Evolutionary conservation across 2,113 vertebrate species (phyloP).

Genomic region (Mungos mungo): DNA sequence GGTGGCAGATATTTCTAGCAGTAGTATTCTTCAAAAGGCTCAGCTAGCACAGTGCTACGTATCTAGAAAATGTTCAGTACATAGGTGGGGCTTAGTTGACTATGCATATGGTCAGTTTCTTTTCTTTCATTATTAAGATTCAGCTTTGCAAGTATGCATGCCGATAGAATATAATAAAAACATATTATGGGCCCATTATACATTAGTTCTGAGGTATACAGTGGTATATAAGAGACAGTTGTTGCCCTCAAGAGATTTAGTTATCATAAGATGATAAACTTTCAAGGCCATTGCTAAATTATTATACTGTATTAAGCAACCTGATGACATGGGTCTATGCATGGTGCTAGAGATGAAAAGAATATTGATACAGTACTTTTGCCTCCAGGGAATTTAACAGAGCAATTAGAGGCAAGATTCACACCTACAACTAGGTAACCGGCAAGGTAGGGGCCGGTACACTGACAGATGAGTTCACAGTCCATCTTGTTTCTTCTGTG

Average conservation of each 20-base stretch:
- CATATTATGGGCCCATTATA: background rate
- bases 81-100: background rate
- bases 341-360: background rate
- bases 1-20: background rate
- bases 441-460: background rate
- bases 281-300: background rate
- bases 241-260: background rate
- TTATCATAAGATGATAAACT: background rate
- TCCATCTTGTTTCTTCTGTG: background rate
- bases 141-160: background rate
- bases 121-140: background rate
- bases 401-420: background rate
- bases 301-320: background rate
- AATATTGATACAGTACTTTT: background rate
- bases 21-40: background rate
- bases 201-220: background rate
- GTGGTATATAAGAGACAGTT: background rate
- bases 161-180: background rate
- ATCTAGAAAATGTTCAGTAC: background rate
- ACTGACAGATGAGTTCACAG: background rate
- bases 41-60: background rate
- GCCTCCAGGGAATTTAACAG: background rate
- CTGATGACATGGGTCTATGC: background rate
- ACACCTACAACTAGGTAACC: background rate
- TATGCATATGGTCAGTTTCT: background rate